Conservation (phyloP, 64 coral and sea anemone genomes). For the Dendronephthya gigantea region DNA sequence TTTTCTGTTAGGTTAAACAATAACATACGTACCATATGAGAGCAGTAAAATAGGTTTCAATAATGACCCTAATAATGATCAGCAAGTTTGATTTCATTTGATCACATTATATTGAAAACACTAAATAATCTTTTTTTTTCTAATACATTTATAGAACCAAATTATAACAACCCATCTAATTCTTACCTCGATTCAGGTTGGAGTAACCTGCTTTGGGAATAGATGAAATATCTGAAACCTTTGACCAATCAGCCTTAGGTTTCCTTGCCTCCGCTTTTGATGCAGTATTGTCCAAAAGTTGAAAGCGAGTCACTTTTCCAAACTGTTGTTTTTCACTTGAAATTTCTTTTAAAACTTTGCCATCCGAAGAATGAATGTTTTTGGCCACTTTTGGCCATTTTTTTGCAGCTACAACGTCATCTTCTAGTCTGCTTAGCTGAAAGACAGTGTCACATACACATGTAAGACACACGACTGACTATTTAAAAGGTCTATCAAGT, state of each 20-base stretch:
- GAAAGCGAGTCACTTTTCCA: slow-evolving; percentile 5
- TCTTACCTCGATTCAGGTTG: background rate
- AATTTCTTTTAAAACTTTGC: background rate
- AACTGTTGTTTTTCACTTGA: background rate
- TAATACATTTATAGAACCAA: background rate
- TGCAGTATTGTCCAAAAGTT: background rate
- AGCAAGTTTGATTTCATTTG: too few species aligned
- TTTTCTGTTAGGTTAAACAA: background rate
- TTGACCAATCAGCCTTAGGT: background rate
- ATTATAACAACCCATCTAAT: background rate
- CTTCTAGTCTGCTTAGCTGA: background rate
- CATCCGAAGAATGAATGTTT: background rate
- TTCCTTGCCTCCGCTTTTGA: background rate
- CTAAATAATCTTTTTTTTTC: background rate
- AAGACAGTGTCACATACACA: background rate
- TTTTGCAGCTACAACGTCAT: background rate
- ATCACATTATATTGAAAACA: background rate
- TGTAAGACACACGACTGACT: too few species aligned
- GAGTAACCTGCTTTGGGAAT: background rate
- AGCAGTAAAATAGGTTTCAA: too few species aligned
- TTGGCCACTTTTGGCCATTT: background rate
- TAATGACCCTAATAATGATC: too few species aligned
- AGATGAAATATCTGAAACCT: background rate
- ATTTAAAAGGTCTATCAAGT: too few species aligned
- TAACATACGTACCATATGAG: too few species aligned